Evolutionary conservation across 2,888 invertebrate genomes (phyloP), one percentile per base, ranked within the genome.

Genomic region (Rhingia rostrata): DNA sequence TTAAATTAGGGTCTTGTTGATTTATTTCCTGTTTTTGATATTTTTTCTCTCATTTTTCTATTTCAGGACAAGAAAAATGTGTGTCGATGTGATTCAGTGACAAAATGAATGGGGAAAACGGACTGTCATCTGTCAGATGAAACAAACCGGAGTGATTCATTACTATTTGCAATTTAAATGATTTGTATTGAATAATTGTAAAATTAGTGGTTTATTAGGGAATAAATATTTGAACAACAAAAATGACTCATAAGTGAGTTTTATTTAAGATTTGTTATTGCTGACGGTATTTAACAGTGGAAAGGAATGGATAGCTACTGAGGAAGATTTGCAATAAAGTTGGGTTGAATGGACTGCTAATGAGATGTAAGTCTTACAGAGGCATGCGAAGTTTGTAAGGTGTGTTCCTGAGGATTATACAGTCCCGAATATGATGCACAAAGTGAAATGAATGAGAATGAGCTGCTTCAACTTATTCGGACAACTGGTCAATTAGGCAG

Each of bases 1-100:
- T 77, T 75, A 80, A 84, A 84, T 84, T 64, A 84, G 83, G 84
- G 74, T 84, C 80, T 56, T 74, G 69, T 80, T 80, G 79, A 84
- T 84, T 83, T 83, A 83, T 83, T 56, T 78, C 43, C 66, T 73
- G 64, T 51, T 66, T 67, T 56, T 63, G 12, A 47, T 56, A 45
- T 14, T 12, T 60, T 56, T 63, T 58, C n/a, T 79, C 53, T 70
- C 69, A 35, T 61, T 51, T 35, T 73, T 14, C 67, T 35, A 9
- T 66, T 84, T 43, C 70, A 84, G 84, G 64, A 63, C 73, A 74
- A 64, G 53, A 58, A 79, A 74, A 74, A 69, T 79, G 78, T 78
- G 74, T 70, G 74, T 74, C 74, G 74, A 79, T 64, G 67, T 39
- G 45, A 54, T 14, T 66, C 43, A 45, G 41, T 70, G 74, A 70